Evolutionary conservation across 2,888 invertebrate species (phyloP), one percentile per base, ranked within the genome.

Genomic region (Dilophus febrilis): DNA sequence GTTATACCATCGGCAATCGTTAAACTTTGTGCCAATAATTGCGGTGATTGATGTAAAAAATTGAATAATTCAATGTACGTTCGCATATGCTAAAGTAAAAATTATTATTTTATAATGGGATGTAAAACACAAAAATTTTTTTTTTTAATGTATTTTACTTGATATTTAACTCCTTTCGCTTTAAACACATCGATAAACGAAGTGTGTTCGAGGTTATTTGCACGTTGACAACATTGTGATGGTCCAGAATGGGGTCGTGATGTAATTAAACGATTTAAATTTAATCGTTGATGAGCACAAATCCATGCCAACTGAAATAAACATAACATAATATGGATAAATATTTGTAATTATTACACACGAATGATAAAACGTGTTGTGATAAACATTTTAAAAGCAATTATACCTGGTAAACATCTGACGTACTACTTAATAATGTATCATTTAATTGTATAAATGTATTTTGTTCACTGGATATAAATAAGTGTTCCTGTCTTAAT

Each of bases 391-490:
- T n/a, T n/a, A n/a, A n/a, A n/a, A n/a, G n/a, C n/a, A n/a, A n/a
- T n/a, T n/a, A n/a, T 42, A 59, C 60, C 55, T 60, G 56, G 45
- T 72, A 64, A 46, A 72, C 59, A 49, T 70, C 68, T 45, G 67
- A 54, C 12, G 70, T 66, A 51, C 65, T 68, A 45, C 63, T 64
- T 47, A 67, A 68, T 49, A 84, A 73, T 52, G 78, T 74, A 55
- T 79, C 75, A 57, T 84, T 85, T 27, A 86, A 65, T 51, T 71
- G 72, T 50, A 80, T 78, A 53, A 87, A 72, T 58, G 83, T 76
- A 53, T 79, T 75, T 58, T 83, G 77, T 58, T 94, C 92, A 3
- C 84, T 80, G 49, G 74, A 74, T 40, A 90, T 82, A 58, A 88
- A 88, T 41, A 92, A 70, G 51, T 84, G 78, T 61, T 94, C 94